Conservation (phyloP, 2,797 vertebrate species). For the Tadarida brasiliensis region DNA sequence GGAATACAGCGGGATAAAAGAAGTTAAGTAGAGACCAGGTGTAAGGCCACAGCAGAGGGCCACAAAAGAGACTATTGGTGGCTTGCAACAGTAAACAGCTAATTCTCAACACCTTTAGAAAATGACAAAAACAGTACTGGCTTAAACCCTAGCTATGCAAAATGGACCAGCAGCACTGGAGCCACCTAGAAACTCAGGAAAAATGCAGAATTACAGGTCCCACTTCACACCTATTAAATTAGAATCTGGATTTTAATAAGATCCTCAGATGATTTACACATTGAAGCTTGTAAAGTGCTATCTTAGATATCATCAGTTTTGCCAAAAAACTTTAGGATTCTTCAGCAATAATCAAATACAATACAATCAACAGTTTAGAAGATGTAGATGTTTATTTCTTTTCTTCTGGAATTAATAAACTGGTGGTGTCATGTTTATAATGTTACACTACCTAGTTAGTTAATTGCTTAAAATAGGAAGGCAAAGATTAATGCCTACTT, state of each 20-base stretch:
- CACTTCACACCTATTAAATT: background rate
- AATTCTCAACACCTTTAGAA: background rate
- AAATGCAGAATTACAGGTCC: slow-evolving; percentile 1
- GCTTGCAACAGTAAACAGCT: background rate
- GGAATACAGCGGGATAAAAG: background rate
- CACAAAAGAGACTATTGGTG: background rate
- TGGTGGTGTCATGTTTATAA: background rate
- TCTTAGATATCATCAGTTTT: background rate
- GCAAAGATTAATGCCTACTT: background rate
- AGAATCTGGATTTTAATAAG: slow-evolving; percentile 17
- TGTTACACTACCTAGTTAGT: background rate
- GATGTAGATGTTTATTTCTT: background rate
- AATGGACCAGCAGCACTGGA: background rate
- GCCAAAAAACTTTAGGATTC: background rate
- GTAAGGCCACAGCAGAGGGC: background rate
- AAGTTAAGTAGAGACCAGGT: background rate
- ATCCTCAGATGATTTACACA: background rate
- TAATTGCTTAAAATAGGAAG: background rate
- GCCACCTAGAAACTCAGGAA: background rate
- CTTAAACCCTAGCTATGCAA: background rate
- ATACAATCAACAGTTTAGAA: background rate
- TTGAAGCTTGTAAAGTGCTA: background rate
- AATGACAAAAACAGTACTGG: background rate
- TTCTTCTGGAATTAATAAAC: background rate
- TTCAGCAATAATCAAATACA: slow-evolving; percentile 29